phyloP scores from a whole-genome alignment of 2,888 invertebrate genomes.

The Dromius quadrimaculatus region DNA sequence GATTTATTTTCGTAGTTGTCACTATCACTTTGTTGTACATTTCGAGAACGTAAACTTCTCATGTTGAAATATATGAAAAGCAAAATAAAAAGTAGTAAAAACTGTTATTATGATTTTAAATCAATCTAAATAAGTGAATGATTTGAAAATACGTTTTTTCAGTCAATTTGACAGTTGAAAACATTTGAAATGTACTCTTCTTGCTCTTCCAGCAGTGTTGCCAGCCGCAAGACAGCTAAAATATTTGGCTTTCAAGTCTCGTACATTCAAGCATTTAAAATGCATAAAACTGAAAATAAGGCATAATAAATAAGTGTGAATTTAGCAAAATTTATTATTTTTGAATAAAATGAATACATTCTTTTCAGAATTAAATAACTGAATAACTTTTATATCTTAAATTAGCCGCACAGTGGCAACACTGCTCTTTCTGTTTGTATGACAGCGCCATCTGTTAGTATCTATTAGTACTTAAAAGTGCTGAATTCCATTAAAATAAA shows the following conservation, averaged over 20 bases:
- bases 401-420: no score
- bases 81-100: neutral
- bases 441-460: no score
- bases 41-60: slow-evolving; percentile 35
- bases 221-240: neutral
- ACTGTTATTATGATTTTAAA: neutral
- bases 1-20: neutral
- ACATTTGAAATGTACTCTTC: slow-evolving; percentile 15
- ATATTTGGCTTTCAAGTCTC: slow-evolving; percentile 9
- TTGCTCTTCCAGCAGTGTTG: neutral
- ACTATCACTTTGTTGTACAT: slow-evolving; percentile 14
- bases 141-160: neutral
- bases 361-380: no score
- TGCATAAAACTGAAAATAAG: no score
- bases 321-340: no score
- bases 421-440: no score
- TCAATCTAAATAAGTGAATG: neutral
- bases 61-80: neutral
- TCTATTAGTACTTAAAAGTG: no score
- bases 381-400: no score
- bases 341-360: no score
- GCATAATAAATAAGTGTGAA: no score
- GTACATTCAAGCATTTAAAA: no score
- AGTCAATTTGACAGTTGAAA: slow-evolving; percentile 22
- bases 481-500: no score